Base-by-base conservation (phyloP, 2,113 vertebrate genomes). In the Myotis lucifugus region DNA sequence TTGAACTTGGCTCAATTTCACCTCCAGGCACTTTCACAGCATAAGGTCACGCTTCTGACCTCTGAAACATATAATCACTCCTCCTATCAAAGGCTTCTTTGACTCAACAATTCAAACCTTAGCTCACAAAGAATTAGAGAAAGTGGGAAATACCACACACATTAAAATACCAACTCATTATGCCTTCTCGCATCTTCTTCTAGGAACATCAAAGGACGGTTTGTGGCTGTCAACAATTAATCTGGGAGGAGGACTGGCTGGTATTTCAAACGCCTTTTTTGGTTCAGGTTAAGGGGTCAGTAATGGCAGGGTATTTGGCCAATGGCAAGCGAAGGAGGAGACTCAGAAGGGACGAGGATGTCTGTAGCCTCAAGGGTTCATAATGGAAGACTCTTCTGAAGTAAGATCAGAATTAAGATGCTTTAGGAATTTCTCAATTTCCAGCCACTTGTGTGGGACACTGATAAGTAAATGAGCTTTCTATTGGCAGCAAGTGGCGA, bases 1-100 rank as follows among this genome's bases (percentile, higher is more conserved):
- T 96, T 97, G 95, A 96, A 96, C 42, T 73, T 74, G 29, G 3
- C 90, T 93, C 92, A 32, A 42, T 97, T 97, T 97, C 93, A 88
- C 88, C 87, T 89, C 19, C 59, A 34, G 56, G 94, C 52, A 32
- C 78, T 87, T 94, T 94, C 88, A 50, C 83, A 74, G 84, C n/a
- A n/a, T 42, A 97, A 95, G 64, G 79, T 70, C 85, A 95, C 4
- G 19, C 72, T 61, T 95, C 91, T 77, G 23, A 78, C 83, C 93
- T 89, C 59, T 88, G 90, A 95, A 89, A 37, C 6, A 17, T 42
- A 37, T 29, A 73, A n/a, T 25, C 19, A 8, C 17, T 97, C 52
- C 48, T 84, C 78, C 88, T 52, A 61, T 37, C 91, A 88, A 94
- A 72, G 66, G 74, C 59, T 85, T 42, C 77, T 88, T 59, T 89